Evolutionary conservation across 1,140 invertebrate genomes (phyloP), one percentile per base, ranked within the genome.

Genomic region (Holotrichia oblita): DNA sequence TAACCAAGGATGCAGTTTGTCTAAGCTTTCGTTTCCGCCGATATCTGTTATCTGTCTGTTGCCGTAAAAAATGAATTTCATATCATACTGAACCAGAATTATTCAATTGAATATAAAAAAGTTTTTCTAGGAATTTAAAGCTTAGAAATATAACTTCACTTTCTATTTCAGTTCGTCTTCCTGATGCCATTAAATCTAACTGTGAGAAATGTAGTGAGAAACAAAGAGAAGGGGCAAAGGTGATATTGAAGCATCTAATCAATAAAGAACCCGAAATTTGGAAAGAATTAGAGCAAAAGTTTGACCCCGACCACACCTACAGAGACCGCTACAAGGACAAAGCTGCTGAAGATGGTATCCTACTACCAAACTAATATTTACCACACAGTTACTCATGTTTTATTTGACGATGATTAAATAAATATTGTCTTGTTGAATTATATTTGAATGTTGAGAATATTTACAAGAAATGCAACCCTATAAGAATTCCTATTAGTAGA

Each of bases 201-300:
- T 94, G 93, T 80, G 87, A 88, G 27, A 91, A 91, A 83, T 94
- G 93, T 83, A 93, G 89, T n/a, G 89, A 90, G 10, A 88, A 85
- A 7, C 93, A 94, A 83, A 90, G 89, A 72, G 86, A 86, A 14
- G 90, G 91, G 6, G 90, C 92, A 0, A 90, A 93, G 78, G 90
- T 90, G 82, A 88, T 94, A 10, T 91, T 92, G 34, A 88, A 88
- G 78, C 88, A 87, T 82, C 83, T 92, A 80, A 91, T 91, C 78
- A 84, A 89, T 76, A 84, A 90, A 22, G 88, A 86, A 76, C 86
- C 88, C 7, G 87, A 88, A 27, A 89, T 91, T n/a, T 92, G 91
- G 90, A 87, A 87, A 76, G 83, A 85, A 76, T 83, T 92, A 24
- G 88, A 91, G 77, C 85, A 88, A 9, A 90, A 90, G 80, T 92